Base-by-base conservation (phyloP, 2,113 vertebrate species). In the Lagopus leucura region DNA sequence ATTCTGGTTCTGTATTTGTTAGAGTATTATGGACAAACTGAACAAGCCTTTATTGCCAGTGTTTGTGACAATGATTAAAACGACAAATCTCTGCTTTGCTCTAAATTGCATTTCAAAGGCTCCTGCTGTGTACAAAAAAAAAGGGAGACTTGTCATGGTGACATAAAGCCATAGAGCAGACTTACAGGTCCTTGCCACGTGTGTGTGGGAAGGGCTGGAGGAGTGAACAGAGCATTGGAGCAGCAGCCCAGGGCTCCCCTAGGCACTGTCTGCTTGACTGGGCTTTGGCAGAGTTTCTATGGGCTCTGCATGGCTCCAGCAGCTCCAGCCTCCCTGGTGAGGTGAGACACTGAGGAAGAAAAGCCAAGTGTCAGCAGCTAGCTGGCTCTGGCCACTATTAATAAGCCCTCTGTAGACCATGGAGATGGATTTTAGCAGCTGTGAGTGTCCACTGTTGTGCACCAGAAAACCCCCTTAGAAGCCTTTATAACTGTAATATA, bases 71-170 rank as follows among this genome's bases (percentile, higher is more conserved):
- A 50, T 71, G 57, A 61, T 38, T 40, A 69, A 85, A 93, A 58
- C 0, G 43, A 75, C 43, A 63, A 52, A 87, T 64, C 73, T 89
- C 58, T 91, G 20, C n/a, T 66, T 85, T 54, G 40, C 40, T 70
- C n/a, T 76, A 65, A 92, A 73, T 71, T 92, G 42, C 45, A 82
- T 91, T 94, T 91, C 64, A 73, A 82, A 58, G 40, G 60, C 15
- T 91, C 16, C 75, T 80, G 30, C 24, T 1, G 0, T 17, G 22
- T 32, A 48, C 60, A 16, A 38, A 82, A 30, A 40, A 27, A 38
- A 72, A 69, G 54, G 21, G 19, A 81, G 40, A 27, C 4, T 61
- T 70, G 15, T 60, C 65, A 73, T 0, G 1, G 42, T 54, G 38
- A 52, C 42, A 43, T 21, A 34, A 38, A 43, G 27, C 54, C 16